These are phyloP conservation scores for Caenorhabditis sp. DNA, from an alignment of 2,888 invertebrate species.

Conservation along the genomic window DNA sequence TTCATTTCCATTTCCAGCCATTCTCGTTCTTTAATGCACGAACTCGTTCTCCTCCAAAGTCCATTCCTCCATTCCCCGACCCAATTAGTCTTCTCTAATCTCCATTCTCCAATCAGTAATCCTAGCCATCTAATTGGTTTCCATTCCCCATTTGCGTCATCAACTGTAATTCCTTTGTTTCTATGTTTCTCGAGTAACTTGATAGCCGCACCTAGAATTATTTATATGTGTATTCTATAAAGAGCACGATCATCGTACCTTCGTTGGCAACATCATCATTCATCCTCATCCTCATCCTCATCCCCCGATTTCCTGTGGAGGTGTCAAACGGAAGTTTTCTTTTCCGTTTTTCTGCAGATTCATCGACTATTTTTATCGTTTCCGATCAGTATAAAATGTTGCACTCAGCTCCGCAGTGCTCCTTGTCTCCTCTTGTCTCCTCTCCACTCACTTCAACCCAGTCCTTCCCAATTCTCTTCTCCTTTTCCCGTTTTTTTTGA, in stretches of 20 bases:
- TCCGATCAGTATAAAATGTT: constrained; percentile 34
- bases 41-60: constrained; percentile 7
- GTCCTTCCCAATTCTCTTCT: not conserved
- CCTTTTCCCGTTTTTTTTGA: constrained; percentile 5
- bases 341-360: constrained; percentile 14
- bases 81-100: constrained; percentile 26
- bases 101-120: constrained; percentile 22
- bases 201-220: constrained; percentile 18
- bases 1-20: too few relatives aligned
- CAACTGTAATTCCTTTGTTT: constrained; percentile 18
- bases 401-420: not conserved
- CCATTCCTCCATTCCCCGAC: constrained; percentile 14
- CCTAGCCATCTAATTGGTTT: constrained; percentile 42
- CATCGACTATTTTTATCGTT: constrained; percentile 27
- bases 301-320: constrained; percentile 54
- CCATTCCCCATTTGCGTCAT: constrained; percentile 35
- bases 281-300: too few relatives aligned
- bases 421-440: not conserved
- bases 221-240: too few relatives aligned
- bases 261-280: not conserved
- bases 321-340: constrained; percentile 37
- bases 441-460: too few relatives aligned
- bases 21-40: not conserved
- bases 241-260: constrained; percentile 2
- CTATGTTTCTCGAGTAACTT: constrained; percentile 21